Evolutionary conservation across 2,888 invertebrate species (phyloP).

Genomic region (Xestoiulus laeticollis): DNA sequence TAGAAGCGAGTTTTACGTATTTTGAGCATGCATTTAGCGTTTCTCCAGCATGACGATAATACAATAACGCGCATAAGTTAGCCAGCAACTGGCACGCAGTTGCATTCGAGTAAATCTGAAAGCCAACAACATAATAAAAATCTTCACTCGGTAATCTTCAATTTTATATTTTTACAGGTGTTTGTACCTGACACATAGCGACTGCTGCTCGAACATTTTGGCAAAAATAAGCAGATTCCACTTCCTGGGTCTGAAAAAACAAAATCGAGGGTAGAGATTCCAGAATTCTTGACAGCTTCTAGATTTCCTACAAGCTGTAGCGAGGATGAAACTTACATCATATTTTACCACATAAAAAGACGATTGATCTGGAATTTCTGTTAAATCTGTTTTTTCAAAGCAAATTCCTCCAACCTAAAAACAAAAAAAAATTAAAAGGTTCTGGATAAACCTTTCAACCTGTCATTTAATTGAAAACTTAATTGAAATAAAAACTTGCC

Average conservation of each 20-base stretch:
- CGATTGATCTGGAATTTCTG: slow-evolving; percentile 43
- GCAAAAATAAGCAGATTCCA: slow-evolving; percentile 51
- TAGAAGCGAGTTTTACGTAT: slow-evolving; percentile 11
- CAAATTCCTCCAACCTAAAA: slow-evolving; percentile 49
- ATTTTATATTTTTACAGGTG: background rate
- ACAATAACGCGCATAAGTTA: slow-evolving; percentile 47
- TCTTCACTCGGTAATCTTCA: background rate
- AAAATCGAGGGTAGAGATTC: background rate
- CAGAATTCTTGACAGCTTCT: background rate
- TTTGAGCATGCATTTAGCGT: slow-evolving; percentile 46
- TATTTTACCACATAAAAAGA: slow-evolving; percentile 51
- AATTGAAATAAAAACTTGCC: too few relatives aligned
- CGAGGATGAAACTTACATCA: slow-evolving; percentile 38
- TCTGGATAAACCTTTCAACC: too few relatives aligned
- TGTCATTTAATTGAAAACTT: too few relatives aligned
- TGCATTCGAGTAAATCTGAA: slow-evolving; percentile 45
- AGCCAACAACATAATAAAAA: background rate
- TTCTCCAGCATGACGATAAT: slow-evolving; percentile 46
- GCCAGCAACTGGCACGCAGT: slow-evolving; percentile 48
- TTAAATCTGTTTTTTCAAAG: slow-evolving; percentile 50
- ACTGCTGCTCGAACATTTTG: slow-evolving; percentile 45
- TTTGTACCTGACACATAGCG: slow-evolving; percentile 47
- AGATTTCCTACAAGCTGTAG: background rate
- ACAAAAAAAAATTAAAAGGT: background rate
- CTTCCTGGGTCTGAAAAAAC: slow-evolving; percentile 16